Evolutionary conservation across 1,140 invertebrate genomes (phyloP).

Genomic region (Lerema accius): DNA sequence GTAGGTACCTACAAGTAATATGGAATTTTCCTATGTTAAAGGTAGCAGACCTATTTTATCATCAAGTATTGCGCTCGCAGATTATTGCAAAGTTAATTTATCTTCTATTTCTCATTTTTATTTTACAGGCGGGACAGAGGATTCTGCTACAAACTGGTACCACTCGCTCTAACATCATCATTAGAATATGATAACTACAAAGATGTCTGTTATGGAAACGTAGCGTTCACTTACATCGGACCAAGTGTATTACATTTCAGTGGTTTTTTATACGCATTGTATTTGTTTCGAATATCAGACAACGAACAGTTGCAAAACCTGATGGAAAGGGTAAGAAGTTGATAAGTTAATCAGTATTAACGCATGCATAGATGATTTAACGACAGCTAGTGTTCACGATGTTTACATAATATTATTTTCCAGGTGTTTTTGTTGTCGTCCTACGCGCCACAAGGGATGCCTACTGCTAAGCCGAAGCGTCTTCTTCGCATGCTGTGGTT

Average conservation of each 20-base stretch:
- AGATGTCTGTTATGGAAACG: conserved; percentile 86
- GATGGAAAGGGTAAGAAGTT: conserved; percentile 90
- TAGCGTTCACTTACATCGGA: conserved; percentile 90
- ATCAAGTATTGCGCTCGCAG: not conserved
- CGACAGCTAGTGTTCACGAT: not conserved
- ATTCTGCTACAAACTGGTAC: conserved; percentile 85
- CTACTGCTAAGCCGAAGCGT: conserved; percentile 84
- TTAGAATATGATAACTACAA: conserved; percentile 79
- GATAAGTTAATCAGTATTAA: not conserved
- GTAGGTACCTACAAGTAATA: too few relatives aligned
- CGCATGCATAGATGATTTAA: not conserved
- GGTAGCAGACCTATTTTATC: not conserved
- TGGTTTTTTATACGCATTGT: conserved; percentile 90
- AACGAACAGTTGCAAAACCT: conserved; percentile 94
- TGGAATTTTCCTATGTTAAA: too few relatives aligned
- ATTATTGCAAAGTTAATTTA: not conserved
- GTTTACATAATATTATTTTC: conserved; percentile 40
- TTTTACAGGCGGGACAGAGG: conserved; percentile 87
- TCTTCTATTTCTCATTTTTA: conserved; percentile 20
- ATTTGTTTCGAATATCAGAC: conserved; percentile 91
- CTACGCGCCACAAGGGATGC: conserved; percentile 84
- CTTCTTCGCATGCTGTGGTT: conserved; percentile 88
- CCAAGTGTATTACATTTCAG: conserved; percentile 90
- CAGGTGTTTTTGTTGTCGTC: conserved; percentile 87
- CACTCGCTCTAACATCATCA: conserved; percentile 68